Evolutionary conservation across 2,113 vertebrate species (phyloP), one percentile per base, ranked within the genome.

Genomic region (Osmerus eperlanus): DNA sequence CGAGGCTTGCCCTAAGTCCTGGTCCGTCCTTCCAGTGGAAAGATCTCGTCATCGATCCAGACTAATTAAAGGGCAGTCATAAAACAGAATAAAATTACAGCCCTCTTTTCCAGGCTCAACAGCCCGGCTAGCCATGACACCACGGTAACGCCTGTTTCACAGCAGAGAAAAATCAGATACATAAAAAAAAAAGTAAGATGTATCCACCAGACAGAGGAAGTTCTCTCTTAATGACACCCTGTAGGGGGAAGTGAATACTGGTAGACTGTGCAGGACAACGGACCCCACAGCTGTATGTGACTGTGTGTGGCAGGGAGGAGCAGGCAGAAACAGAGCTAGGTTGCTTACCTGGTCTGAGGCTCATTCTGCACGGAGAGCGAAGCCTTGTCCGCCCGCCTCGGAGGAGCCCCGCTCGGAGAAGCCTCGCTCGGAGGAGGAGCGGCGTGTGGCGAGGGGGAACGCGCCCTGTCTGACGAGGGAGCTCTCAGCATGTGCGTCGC

Each of bases 391-490:
- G 94, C 96, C 74, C 95, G 91, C 79, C 92, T 28, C 25, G 25
- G 25, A 28, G 25, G 25, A 3, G 93, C 23, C 23, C 23, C 23
- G 23, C 92, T 95, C 88, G 89, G 92, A 0, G 93, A 93, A 0
- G 88, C 92, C 25, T 3, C 25, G 25, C 25, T 28, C 25, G 25
- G 25, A 28, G 25, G 25, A 3, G 93, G 94, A 0, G 88, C 92
- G 69, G 95, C 94, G 79, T 93, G 93, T 1, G 95, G 95, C 0
- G 95, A 96, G 2, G 95, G 94, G 21, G 94, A 95, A 59, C 91
- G 88, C 1, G 89, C 90, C 0, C 86, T 84, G 41, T 94, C 92
- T 55, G 89, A 87, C 47, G 64, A 47, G 1, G 91, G 81, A 3
- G 86, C 73, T 0, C 77, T 79, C 63, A 88, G 82, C 76, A 84